Evolutionary conservation across 64 coral and sea anemone species (phyloP), one percentile per base, ranked within the genome.

Genomic region (Stylophora pistillata): DNA sequence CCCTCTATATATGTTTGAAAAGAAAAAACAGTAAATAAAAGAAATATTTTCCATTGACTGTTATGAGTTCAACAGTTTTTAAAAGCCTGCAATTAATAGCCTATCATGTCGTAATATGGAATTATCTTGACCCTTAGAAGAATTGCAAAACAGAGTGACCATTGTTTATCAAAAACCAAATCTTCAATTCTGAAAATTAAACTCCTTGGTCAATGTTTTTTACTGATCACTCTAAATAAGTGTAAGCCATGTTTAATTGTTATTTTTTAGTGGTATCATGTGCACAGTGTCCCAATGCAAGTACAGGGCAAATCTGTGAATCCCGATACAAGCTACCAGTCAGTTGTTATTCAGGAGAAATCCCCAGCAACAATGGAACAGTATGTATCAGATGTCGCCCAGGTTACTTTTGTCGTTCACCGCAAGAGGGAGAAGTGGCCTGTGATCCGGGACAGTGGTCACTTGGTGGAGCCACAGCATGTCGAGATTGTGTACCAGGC

Each of bases 251-350:
- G 26, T 5, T n/a, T 11, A 26, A 2, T 68, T 68, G 9, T 90
- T 72, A 12, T 64, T 72, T 78, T 72, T 10, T 74, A 94, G 93
- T 94, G 93, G 53, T 90, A 25, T 89, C 78, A 15, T 94, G 93
- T 85, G 82, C 81, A 86, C 89, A 88, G 37, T 99, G 97, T 73
- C 97, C 97, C 14, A 99, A 99, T 90, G 83, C 83, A 18, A 99
- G 93, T 31, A 91, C 93, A 58, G 97, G 97, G 32, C 57, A 95
- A 71, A 95, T 99, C 59, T 99, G 97, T 60, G 28, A 63, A 68
- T 93, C 97, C 6, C 81, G 88, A 33, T 65, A 77, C 64, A 92
- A 95, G 71, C 21, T 64, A 12, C 97, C 97, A 52, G 58, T 85
- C 69, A 90, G 76, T 17, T 99, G 97, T 69, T 54, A 92, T 54